Conservation (phyloP, 2,113 vertebrate genomes). For the Salvelinus namaycush region DNA sequence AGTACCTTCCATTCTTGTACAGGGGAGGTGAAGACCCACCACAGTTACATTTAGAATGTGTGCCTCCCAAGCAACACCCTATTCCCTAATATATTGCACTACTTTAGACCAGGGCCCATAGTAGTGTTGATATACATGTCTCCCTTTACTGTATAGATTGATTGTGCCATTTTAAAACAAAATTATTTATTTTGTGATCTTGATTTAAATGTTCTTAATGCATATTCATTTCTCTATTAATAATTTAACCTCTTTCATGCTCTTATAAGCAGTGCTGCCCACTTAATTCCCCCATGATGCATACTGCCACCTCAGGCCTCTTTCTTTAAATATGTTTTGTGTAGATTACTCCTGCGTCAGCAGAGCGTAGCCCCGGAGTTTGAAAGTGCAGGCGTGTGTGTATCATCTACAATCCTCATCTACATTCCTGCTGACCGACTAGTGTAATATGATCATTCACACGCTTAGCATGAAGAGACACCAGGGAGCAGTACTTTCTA, state of each 20-base stretch:
- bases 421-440: conserved; percentile 43
- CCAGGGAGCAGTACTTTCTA: conserved; percentile 40
- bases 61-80: no score
- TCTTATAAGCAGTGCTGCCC: neutral
- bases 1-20: no score
- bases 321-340: conserved; percentile 42
- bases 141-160: no score
- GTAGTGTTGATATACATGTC: no score
- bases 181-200: neutral
- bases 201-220: neutral
- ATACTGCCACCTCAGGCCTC: neutral
- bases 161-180: no score
- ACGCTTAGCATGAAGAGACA: conserved; percentile 36
- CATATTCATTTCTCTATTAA: neutral
- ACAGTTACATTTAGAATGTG: no score
- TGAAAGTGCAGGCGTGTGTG: conserved; percentile 38
- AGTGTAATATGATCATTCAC: conserved; percentile 61
- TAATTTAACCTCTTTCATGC: neutral
- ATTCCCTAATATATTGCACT: no score
- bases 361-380: conserved; percentile 38
- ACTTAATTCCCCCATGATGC: neutral
- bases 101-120: no score
- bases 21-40: no score
- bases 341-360: conserved; percentile 56
- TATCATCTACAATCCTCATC: conserved; percentile 26